phyloP scores from a whole-genome alignment of 2,797 vertebrate species.

The Manis crassicaudata region DNA sequence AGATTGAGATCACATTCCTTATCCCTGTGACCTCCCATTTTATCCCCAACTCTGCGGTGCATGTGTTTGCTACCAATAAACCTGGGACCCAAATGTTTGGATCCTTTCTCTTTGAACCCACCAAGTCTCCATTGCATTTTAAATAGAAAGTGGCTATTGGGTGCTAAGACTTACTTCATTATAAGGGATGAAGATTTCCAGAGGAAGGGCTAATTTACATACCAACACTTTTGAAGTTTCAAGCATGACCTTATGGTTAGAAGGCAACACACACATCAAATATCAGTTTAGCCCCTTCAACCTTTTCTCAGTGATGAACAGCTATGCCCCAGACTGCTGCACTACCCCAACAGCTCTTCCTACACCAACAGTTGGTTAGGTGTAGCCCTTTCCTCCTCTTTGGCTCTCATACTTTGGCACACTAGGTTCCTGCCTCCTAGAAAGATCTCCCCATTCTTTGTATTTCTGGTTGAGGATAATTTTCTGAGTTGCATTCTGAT shows the following conservation, averaged over 20 bases:
- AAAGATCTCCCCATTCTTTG: background rate
- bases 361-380: background rate
- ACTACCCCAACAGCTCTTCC: too few species aligned
- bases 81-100: too few species aligned
- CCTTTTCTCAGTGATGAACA: background rate
- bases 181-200: background rate
- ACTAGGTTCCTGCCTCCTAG: background rate
- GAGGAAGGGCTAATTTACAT: background rate
- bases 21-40: too few species aligned
- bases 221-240: background rate
- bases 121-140: background rate
- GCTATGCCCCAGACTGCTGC: background rate
- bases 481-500: background rate
- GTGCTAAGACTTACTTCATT: background rate
- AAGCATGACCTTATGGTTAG: background rate
- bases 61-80: background rate
- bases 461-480: background rate
- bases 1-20: background rate
- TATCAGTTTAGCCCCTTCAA: background rate
- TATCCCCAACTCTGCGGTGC: background rate
- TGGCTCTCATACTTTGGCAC: background rate
- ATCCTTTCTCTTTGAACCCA: background rate
- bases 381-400: background rate
- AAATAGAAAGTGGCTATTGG: background rate
- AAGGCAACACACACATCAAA: background rate